A percentile compares a stretch with the other conserved stretches of the same genome.
Evolutionary conservation across 2,888 invertebrate species (phyloP).

Genomic region (Andrena chrysosceles): DNA sequence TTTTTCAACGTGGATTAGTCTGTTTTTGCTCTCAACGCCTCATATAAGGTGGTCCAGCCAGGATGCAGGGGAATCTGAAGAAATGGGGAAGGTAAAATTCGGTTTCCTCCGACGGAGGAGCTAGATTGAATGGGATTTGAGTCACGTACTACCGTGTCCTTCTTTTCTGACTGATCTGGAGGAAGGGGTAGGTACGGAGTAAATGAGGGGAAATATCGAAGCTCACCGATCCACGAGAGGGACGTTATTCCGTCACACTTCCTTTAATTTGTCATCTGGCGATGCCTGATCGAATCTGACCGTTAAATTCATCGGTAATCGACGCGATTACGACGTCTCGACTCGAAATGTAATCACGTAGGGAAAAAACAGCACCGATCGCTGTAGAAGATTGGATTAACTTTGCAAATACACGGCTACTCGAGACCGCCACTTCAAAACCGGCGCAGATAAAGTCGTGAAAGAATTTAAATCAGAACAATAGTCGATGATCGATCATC

Average conservation of each 20-base stretch:
- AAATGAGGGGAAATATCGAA: constrained; percentile 65
- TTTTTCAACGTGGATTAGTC: too few relatives aligned
- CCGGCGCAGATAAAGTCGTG: constrained; percentile 42
- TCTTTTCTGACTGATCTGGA: constrained; percentile 57
- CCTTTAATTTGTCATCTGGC: neutral
- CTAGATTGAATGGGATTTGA: constrained; percentile 79
- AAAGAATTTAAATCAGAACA: constrained; percentile 61
- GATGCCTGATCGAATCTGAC: neutral
- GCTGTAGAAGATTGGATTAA: neutral
- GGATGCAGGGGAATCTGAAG: constrained; percentile 56
- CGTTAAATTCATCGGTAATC: neutral
- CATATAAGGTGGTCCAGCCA: constrained; percentile 22
- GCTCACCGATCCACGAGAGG: constrained; percentile 23
- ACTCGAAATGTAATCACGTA: neutral
- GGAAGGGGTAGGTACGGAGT: constrained; percentile 48
- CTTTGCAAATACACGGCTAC: constrained; percentile 26
- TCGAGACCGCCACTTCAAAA: constrained; percentile 28
- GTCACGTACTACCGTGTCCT: constrained; percentile 80
- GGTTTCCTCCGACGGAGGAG: constrained; percentile 66
- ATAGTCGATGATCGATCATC: constrained; percentile 45
- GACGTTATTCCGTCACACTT: constrained; percentile 36
- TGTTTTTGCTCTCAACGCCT: constrained; percentile 8
- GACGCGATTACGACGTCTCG: neutral
- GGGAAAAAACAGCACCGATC: constrained; percentile 1
- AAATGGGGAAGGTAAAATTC: constrained; percentile 67